Percentiles rank a stretch among this genome's conserved stretches.
These are phyloP conservation scores for Pseudorhombus dupliciocellatus DNA, from an alignment of 2,113 vertebrate species.

Conservation along the genomic window DNA sequence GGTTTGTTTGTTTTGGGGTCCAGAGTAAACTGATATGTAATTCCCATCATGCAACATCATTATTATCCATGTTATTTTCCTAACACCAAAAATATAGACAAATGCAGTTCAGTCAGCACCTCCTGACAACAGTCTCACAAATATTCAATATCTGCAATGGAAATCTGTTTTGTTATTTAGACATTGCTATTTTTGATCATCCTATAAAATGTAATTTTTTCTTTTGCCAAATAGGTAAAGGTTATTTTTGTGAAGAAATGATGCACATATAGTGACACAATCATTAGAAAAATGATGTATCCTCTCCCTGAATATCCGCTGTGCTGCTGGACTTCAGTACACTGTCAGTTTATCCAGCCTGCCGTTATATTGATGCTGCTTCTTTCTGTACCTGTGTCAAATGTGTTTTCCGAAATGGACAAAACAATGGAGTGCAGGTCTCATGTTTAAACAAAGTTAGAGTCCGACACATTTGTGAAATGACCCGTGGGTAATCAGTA, in stretches of 20 bases:
- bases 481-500: conserved; percentile 69
- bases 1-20: neutral
- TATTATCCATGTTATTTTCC: too few relatives aligned
- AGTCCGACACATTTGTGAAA: conserved; percentile 62
- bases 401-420: conserved; percentile 55
- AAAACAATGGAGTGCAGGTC: conserved; percentile 56
- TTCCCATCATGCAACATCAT: too few relatives aligned
- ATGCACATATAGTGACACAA: neutral
- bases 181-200: neutral
- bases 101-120: too few relatives aligned
- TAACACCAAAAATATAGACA: too few relatives aligned
- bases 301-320: conserved; percentile 25
- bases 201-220: neutral
- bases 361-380: conserved; percentile 35
- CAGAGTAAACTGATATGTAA: neutral
- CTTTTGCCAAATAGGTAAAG: neutral
- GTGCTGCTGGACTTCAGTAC: neutral
- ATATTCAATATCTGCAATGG: neutral
- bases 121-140: neutral
- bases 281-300: neutral
- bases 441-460: conserved; percentile 62
- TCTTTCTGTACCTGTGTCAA: conserved; percentile 36
- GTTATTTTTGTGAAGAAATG: neutral
- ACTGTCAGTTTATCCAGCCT: neutral
- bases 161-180: neutral